Conservation (phyloP, 2,888 invertebrate genomes). For the Sarcophaga caerulescens region DNA sequence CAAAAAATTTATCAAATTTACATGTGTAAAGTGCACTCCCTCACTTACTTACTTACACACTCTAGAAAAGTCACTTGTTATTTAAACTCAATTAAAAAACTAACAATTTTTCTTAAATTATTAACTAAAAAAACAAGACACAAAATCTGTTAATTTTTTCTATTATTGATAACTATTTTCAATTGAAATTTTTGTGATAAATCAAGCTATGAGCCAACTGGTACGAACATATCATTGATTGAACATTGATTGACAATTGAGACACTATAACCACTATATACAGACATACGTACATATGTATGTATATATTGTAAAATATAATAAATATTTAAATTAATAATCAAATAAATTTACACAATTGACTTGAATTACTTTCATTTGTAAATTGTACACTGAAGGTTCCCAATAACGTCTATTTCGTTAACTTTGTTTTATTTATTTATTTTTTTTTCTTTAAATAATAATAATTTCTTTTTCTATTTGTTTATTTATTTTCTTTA, state of each 20-base stretch:
- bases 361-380: not conserved
- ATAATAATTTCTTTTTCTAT: not conserved
- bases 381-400: not conserved
- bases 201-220: too few relatives aligned
- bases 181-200: too few relatives aligned
- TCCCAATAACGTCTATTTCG: conserved; percentile 1
- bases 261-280: not conserved
- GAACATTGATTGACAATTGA: conserved; percentile 11
- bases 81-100: not conserved
- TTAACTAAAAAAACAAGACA: not conserved
- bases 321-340: too few relatives aligned
- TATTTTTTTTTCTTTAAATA: too few relatives aligned
- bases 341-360: conserved; percentile 8
- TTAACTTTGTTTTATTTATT: not conserved
- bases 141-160: not conserved
- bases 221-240: not conserved
- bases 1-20: not conserved
- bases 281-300: not conserved
- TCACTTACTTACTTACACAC: not conserved
- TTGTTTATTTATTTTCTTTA: not conserved
- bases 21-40: not conserved
- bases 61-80: not conserved
- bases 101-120: not conserved
- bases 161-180: not conserved
- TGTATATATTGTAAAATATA: too few relatives aligned